A percentile compares a stretch with the other conserved stretches of the same genome.
phyloP scores from a whole-genome alignment of 2,888 invertebrate species.

The Amphipoea lucens region DNA sequence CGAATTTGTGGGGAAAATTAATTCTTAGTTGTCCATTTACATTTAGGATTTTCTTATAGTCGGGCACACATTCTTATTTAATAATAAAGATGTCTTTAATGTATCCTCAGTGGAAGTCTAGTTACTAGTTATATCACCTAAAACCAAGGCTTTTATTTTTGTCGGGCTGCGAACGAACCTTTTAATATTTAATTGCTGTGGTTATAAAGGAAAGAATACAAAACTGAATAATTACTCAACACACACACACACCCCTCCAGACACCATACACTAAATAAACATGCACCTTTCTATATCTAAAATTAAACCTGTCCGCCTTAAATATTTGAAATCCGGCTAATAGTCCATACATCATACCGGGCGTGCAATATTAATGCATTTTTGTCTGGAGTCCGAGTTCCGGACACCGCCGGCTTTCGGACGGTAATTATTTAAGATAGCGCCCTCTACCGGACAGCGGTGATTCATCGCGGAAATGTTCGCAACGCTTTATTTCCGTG shows the following conservation, averaged over 20 bases:
- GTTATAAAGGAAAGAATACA: not conserved
- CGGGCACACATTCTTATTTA: not conserved
- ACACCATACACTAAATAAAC: constrained; percentile 5
- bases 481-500: constrained; percentile 39
- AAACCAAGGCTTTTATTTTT: not conserved
- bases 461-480: constrained; percentile 63
- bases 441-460: constrained; percentile 58
- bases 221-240: constrained; percentile 5
- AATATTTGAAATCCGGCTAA: constrained; percentile 46
- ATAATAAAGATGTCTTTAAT: too few species aligned
- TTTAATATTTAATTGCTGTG: not conserved
- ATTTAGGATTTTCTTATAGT: not conserved
- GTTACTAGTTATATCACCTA: not conserved
- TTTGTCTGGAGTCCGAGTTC: constrained; percentile 51
- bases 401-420: constrained; percentile 37
- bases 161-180: too few species aligned
- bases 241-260: not conserved
- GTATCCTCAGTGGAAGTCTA: not conserved
- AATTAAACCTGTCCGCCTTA: constrained; percentile 23
- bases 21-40: not conserved
- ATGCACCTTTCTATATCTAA: constrained; percentile 15
- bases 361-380: constrained; percentile 68
- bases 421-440: constrained; percentile 67
- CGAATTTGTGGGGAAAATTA: not conserved
- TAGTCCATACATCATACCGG: constrained; percentile 53